phyloP scores from a whole-genome alignment of 2,888 invertebrate species.

The Caenorhabditis doughertyi region DNA sequence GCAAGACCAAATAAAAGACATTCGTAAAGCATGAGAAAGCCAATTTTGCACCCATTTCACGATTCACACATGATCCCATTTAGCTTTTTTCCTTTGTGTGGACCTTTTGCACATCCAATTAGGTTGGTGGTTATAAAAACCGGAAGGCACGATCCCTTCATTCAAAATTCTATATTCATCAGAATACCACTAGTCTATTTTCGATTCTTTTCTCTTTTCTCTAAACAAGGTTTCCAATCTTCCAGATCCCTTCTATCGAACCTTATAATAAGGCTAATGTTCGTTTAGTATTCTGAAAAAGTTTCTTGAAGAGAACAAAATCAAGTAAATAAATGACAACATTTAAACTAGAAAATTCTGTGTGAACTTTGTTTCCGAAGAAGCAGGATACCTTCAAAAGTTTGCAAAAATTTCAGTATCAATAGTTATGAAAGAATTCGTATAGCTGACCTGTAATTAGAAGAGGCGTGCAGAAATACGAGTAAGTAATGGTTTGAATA shows the following conservation, averaged over 20 bases:
- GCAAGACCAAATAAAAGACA: constrained; percentile 4
- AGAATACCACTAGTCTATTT: constrained; percentile 9
- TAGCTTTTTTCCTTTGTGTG: not conserved
- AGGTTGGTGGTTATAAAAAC: constrained; percentile 32
- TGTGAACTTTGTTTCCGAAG: constrained; percentile 14
- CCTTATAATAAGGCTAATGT: constrained; percentile 25
- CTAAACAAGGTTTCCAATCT: constrained; percentile 6
- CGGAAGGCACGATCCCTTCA: constrained; percentile 36
- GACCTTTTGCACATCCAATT: constrained; percentile 27
- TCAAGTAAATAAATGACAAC: constrained; percentile 20
- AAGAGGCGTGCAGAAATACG: not conserved
- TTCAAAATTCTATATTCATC: constrained; percentile 17
- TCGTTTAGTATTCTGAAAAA: constrained; percentile 23
- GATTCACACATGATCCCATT: constrained; percentile 5
- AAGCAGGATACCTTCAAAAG: not conserved
- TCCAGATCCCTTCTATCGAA: not conserved
- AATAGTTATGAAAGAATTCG: not conserved
- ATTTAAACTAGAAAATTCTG: constrained; percentile 4
- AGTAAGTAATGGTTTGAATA: not conserved
- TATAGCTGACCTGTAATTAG: constrained; percentile 15
- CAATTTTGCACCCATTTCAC: constrained; percentile 31
- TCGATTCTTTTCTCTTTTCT: not conserved
- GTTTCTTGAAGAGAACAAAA: not conserved
- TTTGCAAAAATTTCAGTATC: not conserved
- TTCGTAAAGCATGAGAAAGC: constrained; percentile 12